phyloP scores from a whole-genome alignment of 2,797 vertebrate genomes.

The Manis crassicaudata region DNA sequence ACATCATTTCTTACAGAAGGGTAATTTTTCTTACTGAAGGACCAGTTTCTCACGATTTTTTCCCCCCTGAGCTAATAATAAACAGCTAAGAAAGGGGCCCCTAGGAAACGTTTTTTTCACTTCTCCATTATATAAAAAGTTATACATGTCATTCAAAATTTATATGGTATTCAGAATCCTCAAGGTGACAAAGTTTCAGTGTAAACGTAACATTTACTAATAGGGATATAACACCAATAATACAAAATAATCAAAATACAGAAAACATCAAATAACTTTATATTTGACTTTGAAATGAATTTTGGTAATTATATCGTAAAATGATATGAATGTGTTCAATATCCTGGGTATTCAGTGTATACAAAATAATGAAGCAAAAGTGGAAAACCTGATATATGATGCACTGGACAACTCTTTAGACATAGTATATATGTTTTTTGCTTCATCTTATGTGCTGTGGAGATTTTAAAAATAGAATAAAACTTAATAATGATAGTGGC shows the following conservation, averaged over 20 bases:
- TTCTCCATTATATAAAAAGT: conserved; percentile 30
- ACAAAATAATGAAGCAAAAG: background rate
- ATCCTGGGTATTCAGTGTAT: background rate
- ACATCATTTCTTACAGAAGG: background rate
- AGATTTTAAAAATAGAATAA: background rate
- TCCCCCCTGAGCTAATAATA: background rate
- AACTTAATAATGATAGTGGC: background rate
- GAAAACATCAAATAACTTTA: background rate
- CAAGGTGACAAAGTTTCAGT: background rate
- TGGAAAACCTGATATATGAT: background rate
- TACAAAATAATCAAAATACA: background rate
- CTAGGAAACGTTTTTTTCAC: background rate
- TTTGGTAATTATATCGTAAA: background rate
- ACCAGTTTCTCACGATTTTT: background rate
- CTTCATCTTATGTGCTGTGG: background rate
- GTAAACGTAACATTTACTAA: background rate
- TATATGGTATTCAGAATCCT: background rate
- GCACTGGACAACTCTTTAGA: background rate
- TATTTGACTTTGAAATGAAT: conserved; percentile 15
- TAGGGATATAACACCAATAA: background rate
- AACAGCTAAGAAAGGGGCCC: background rate
- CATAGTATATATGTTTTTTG: background rate
- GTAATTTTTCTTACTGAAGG: conserved; percentile 2
- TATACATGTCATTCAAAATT: background rate
- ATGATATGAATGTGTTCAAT: background rate